Evolutionary conservation across 2,888 invertebrate genomes (phyloP).

Genomic region (Beris morrisii): DNA sequence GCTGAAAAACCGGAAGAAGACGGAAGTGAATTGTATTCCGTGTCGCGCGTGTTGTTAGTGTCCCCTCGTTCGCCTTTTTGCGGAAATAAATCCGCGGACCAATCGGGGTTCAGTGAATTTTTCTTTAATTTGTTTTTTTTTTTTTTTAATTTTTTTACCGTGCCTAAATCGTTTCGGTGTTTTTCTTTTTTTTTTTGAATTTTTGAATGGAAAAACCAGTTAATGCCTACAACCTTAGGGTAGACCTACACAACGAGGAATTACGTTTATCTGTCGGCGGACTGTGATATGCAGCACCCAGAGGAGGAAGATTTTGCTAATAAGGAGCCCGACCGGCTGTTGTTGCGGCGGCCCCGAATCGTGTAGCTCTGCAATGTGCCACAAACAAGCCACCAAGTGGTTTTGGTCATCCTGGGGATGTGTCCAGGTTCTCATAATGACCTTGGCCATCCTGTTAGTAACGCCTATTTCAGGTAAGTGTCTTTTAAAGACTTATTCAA

Average conservation of each 20-base stretch:
- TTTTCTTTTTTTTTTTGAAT: not conserved
- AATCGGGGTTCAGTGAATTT: not conserved
- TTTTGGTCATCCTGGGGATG: conserved; percentile 43
- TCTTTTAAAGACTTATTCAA: too few relatives aligned
- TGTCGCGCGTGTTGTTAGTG: too few relatives aligned
- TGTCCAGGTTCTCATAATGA: conserved; percentile 41
- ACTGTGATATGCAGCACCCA: conserved; percentile 42
- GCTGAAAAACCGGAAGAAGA: too few relatives aligned
- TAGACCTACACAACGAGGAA: conserved; percentile 16
- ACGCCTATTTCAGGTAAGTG: conserved; percentile 38
- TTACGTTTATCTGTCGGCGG: conserved; percentile 34
- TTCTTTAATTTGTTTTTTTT: not conserved
- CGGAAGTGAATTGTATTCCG: too few relatives aligned
- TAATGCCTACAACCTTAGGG: conserved; percentile 25
- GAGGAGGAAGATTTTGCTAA: conserved; percentile 39
- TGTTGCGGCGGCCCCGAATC: conserved; percentile 42
- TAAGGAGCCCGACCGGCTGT: conserved; percentile 43
- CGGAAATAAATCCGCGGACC: not conserved
- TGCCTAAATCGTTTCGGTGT: too few relatives aligned
- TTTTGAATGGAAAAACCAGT: conserved; percentile 37
- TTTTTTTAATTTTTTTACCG: not conserved
- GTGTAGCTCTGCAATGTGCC: conserved; percentile 43
- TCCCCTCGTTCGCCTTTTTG: not conserved
- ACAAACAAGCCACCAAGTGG: conserved; percentile 39
- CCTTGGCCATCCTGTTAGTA: conserved; percentile 41